These are phyloP conservation scores for Ophion costatus DNA, from an alignment of 2,888 invertebrate genomes.

Conservation along the genomic window DNA sequence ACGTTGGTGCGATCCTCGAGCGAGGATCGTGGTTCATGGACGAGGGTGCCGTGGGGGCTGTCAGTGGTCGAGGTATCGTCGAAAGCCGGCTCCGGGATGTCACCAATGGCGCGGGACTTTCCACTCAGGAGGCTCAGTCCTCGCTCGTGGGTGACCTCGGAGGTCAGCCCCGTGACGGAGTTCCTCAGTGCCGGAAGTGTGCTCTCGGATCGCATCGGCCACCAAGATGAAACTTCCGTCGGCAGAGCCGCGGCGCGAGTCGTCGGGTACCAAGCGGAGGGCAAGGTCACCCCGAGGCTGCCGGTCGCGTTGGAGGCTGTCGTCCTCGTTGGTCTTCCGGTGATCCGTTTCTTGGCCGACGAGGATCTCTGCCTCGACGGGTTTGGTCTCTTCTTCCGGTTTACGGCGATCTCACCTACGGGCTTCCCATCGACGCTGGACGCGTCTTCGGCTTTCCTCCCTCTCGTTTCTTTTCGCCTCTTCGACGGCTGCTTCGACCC, in stretches of 20 bases:
- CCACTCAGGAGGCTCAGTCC: neutral
- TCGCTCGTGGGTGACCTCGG: neutral
- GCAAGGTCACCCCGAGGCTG: constrained; percentile 61
- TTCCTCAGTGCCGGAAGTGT: constrained; percentile 55
- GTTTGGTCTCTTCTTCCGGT: neutral
- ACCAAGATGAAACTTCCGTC: constrained; percentile 58
- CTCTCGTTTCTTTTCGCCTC: constrained; percentile 60
- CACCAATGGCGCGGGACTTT: too few species aligned
- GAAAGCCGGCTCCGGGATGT: too few species aligned
- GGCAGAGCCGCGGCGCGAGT: constrained; percentile 68
- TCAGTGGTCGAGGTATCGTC: too few species aligned
- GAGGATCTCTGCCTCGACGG: constrained; percentile 14
- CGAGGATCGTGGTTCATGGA: neutral
- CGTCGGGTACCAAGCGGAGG: constrained; percentile 67
- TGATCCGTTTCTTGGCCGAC: constrained; percentile 69
- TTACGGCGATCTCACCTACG: neutral
- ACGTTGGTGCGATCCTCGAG: neutral
- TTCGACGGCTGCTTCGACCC: constrained; percentile 64
- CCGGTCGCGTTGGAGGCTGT: constrained; percentile 62
- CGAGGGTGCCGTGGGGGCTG: too few species aligned
- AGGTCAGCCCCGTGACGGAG: constrained; percentile 31
- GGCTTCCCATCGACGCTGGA: constrained; percentile 4
- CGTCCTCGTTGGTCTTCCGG: constrained; percentile 67
- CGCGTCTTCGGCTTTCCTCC: constrained; percentile 61
- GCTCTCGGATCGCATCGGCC: constrained; percentile 54